phyloP scores from a whole-genome alignment of 2,888 invertebrate species.

The Euclidia mi region DNA sequence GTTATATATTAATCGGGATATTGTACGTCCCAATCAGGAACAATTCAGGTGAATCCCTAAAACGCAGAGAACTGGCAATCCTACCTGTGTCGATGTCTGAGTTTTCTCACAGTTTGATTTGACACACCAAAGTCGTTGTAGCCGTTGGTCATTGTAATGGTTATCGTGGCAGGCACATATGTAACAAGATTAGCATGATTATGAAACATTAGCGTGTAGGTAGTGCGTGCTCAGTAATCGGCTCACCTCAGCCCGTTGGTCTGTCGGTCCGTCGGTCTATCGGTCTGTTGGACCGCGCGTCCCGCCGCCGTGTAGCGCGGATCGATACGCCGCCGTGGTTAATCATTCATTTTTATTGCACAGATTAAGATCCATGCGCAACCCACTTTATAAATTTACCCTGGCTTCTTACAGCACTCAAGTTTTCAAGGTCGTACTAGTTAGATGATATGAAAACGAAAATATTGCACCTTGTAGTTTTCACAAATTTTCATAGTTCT shows the following conservation, averaged over 20 bases:
- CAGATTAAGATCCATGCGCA: conserved; percentile 21
- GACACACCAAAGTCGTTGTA: no score
- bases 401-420: background rate
- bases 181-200: conserved; percentile 11
- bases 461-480: no score
- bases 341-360: conserved; percentile 41
- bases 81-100: no score
- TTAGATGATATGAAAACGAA: no score
- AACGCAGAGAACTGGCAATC: no score
- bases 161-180: background rate
- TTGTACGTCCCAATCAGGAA: no score
- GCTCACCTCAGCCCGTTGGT: background rate
- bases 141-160: background rate
- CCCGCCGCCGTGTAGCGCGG: no score
- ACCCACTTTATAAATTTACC: conserved; percentile 1
- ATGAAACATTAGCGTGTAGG: conserved; percentile 2
- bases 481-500: no score
- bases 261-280: background rate
- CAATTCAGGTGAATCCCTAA: no score
- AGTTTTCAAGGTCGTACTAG: background rate
- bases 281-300: no score
- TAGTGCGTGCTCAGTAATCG: conserved; percentile 1
- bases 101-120: no score
- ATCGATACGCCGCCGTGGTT: conserved; percentile 13
- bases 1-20: no score